phyloP scores from a whole-genome alignment of 2,113 vertebrate genomes.

The Eidolon helvum region DNA sequence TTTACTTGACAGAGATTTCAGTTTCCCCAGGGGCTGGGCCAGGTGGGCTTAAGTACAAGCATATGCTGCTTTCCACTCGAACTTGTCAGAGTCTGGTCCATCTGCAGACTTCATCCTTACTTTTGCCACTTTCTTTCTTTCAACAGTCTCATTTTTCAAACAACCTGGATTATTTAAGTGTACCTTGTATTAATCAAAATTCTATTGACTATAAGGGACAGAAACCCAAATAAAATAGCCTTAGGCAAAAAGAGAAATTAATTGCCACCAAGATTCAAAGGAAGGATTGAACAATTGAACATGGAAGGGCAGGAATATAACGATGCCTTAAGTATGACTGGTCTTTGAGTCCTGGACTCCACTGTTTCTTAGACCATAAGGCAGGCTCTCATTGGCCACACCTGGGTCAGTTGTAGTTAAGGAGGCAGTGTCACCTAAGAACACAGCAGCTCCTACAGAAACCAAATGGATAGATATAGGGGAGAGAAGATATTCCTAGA shows the following conservation, averaged over 20 bases:
- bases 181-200: background rate
- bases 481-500: background rate
- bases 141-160: background rate
- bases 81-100: background rate
- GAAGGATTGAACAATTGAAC: background rate
- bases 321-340: background rate
- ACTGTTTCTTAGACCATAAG: background rate
- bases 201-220: background rate
- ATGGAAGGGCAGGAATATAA: background rate
- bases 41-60: background rate
- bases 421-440: background rate
- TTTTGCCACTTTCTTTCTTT: background rate
- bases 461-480: background rate
- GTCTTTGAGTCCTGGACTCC: background rate
- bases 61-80: background rate
- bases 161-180: background rate
- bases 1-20: background rate
- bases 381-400: background rate
- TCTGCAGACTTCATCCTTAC: background rate
- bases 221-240: conserved; percentile 37
- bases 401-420: too few species aligned
- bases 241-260: background rate
- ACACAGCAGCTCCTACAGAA: background rate
- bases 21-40: background rate
- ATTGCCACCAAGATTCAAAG: background rate